These are phyloP conservation scores for Copsychus sechellarum DNA, from an alignment of 2,113 vertebrate genomes.

Conservation along the genomic window DNA sequence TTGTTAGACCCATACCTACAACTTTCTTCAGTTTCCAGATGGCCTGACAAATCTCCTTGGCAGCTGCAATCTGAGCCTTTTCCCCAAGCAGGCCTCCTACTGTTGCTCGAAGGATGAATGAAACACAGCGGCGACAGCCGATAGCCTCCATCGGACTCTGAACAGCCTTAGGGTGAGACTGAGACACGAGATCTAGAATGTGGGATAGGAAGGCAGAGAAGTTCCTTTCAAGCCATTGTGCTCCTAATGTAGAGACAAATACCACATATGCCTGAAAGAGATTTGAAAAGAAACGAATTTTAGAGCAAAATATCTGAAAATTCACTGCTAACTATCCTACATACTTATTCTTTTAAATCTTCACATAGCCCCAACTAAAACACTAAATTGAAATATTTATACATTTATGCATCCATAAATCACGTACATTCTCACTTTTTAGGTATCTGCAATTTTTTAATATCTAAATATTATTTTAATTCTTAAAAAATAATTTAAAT, in stretches of 20 bases:
- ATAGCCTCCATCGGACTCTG: conserved; percentile 80
- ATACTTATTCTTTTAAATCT: not conserved
- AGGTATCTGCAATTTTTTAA: not conserved
- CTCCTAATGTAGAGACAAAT: conserved; percentile 85
- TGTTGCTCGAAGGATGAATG: conserved; percentile 88
- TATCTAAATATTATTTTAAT: not conserved
- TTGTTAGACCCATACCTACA: conserved; percentile 79
- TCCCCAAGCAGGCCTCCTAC: conserved; percentile 88
- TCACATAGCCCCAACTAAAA: not conserved
- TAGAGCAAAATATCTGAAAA: not conserved
- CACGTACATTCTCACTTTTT: not conserved
- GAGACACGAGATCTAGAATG: conserved; percentile 83
- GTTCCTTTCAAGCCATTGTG: conserved; percentile 88
- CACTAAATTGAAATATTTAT: not conserved
- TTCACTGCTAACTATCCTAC: not conserved
- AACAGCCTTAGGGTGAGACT: conserved; percentile 79
- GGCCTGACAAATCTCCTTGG: conserved; percentile 84
- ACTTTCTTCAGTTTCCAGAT: conserved; percentile 83
- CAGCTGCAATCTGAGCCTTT: conserved; percentile 90
- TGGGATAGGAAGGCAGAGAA: conserved; percentile 83
- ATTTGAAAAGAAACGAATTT: conserved; percentile 41
- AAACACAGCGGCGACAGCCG: conserved; percentile 82
- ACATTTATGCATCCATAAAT: not conserved
- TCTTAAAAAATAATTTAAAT: not conserved
- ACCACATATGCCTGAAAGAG: conserved; percentile 87